Conservation (phyloP, 2,113 vertebrate species). For the Notarius lentiginosus region DNA sequence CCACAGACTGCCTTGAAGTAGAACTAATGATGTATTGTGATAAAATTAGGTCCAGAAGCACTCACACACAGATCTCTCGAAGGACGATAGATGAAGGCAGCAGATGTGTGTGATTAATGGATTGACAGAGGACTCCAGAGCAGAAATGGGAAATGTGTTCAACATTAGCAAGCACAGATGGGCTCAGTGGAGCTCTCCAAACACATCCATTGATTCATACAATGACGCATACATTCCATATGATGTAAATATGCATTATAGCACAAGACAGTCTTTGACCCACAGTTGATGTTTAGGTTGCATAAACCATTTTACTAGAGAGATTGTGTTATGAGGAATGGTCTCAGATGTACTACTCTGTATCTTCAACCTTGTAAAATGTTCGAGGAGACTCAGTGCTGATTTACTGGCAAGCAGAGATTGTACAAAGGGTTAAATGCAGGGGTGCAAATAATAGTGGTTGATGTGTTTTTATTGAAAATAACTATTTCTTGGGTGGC, state of each 20-base stretch:
- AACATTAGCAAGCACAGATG: constrained; percentile 46
- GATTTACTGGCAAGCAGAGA: too few species aligned
- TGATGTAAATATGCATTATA: neutral
- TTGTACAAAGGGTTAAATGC: too few species aligned
- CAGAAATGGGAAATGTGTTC: constrained; percentile 45
- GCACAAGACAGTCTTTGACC: neutral
- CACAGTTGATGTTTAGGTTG: neutral
- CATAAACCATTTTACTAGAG: neutral
- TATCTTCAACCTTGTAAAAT: too few species aligned
- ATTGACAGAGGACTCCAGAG: constrained; percentile 39
- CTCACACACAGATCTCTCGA: constrained; percentile 24
- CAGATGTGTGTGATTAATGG: constrained; percentile 56
- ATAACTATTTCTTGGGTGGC: too few species aligned
- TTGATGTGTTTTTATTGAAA: too few species aligned
- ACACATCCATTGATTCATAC: neutral
- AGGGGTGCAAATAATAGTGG: too few species aligned
- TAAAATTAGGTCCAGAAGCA: constrained; percentile 26
- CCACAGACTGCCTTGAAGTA: constrained; percentile 13
- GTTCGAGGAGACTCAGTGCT: too few species aligned
- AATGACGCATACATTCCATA: constrained; percentile 10
- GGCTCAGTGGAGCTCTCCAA: constrained; percentile 29
- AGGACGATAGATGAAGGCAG: constrained; percentile 44
- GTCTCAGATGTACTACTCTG: too few species aligned
- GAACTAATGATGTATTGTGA: constrained; percentile 39
- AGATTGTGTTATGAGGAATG: too few species aligned